Percentiles rank a stretch among this genome's conserved stretches.
Evolutionary conservation across 2,888 invertebrate species (phyloP).

Genomic region (Andrena camellia): DNA sequence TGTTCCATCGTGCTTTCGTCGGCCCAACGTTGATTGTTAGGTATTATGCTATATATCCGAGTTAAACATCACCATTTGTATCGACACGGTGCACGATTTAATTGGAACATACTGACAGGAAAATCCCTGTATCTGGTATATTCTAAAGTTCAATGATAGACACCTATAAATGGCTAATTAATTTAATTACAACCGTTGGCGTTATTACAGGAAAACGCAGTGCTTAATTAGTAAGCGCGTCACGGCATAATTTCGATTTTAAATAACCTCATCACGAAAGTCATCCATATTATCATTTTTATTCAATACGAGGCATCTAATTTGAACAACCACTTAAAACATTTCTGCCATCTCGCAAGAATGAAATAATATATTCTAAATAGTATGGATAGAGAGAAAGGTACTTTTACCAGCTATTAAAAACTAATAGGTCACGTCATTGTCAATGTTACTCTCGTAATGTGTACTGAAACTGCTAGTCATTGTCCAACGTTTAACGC

Average conservation of each 20-base stretch:
- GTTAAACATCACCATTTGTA: slow-evolving; percentile 52
- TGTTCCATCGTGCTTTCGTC: slow-evolving; percentile 42
- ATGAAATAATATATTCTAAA: background rate
- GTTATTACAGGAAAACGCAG: slow-evolving; percentile 38
- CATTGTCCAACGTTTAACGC: too few species aligned
- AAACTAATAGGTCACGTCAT: too few species aligned
- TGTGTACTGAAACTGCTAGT: too few species aligned
- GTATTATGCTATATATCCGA: slow-evolving; percentile 25
- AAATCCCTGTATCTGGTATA: slow-evolving; percentile 24
- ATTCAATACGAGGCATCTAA: slow-evolving; percentile 5
- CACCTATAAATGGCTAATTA: slow-evolving; percentile 50
- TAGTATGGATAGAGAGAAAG: background rate
- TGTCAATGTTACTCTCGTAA: too few species aligned
- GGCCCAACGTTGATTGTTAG: slow-evolving; percentile 24
- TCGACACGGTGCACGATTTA: slow-evolving; percentile 47
- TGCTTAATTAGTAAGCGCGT: slow-evolving; percentile 36
- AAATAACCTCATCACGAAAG: background rate
- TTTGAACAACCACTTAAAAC: background rate
- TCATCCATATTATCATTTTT: slow-evolving; percentile 16
- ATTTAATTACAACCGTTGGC: slow-evolving; percentile 46
- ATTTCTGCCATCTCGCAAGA: background rate
- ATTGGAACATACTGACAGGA: slow-evolving; percentile 56
- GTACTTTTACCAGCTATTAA: background rate
- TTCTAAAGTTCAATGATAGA: slow-evolving; percentile 45
- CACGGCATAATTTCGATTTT: slow-evolving; percentile 26